Evolutionary conservation across 64 coral and sea anemone species (phyloP).

Genomic region (Porites australiensis): DNA sequence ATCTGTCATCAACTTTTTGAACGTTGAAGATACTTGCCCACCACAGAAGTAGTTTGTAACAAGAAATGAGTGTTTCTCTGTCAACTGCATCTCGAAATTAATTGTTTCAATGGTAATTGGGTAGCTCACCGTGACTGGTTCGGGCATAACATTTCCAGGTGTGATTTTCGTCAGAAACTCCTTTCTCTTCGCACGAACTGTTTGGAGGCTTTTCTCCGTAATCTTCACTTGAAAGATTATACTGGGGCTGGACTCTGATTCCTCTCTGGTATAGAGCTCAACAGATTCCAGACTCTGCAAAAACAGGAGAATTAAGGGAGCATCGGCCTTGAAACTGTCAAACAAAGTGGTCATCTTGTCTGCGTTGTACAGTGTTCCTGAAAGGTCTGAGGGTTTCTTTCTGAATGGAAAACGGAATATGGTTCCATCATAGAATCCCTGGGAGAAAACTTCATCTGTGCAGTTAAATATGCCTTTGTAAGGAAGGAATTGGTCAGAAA

Average conservation of each 20-base stretch:
- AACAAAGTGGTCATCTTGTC: conserved; percentile 60
- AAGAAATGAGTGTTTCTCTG: background rate
- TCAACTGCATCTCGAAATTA: no score
- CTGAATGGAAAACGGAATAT: conserved; percentile 64
- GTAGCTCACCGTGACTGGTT: background rate
- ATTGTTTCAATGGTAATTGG: background rate
- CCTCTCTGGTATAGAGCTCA: conserved; percentile 59
- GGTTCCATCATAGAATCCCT: conserved; percentile 81
- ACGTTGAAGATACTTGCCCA: background rate
- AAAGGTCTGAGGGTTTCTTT: background rate
- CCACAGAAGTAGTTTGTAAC: conserved; percentile 1
- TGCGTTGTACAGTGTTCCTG: background rate
- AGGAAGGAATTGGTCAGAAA: no score
- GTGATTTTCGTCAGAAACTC: conserved; percentile 54
- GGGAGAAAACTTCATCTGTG: no score
- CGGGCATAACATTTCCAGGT: background rate
- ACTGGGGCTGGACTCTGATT: conserved; percentile 1
- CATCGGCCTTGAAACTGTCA: conserved; percentile 78
- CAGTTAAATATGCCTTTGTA: no score
- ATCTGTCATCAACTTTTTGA: background rate
- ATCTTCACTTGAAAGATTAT: conserved; percentile 65
- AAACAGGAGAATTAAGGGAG: conserved; percentile 76
- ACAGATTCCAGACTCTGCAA: conserved; percentile 83
- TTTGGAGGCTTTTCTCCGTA: background rate
- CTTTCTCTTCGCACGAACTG: conserved; percentile 37